A percentile compares a stretch with the other conserved stretches of the same genome.
Evolutionary conservation across 2,113 vertebrate genomes (phyloP).

Genomic region (Saimiri boliviensis): DNA sequence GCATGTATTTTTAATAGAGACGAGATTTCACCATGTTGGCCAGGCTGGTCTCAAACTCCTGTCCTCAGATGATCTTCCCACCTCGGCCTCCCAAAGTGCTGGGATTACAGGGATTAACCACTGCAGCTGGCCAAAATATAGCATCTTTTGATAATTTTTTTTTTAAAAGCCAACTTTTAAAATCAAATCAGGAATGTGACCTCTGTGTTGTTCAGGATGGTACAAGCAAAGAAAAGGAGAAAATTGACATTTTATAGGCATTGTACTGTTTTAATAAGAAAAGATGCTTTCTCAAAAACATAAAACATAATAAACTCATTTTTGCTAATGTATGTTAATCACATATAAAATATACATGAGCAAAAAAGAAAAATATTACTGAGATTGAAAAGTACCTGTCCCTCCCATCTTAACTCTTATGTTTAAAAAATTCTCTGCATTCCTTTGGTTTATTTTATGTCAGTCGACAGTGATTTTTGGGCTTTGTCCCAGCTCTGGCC

Average conservation of each 20-base stretch:
- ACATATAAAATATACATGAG: slow-evolving; percentile 20
- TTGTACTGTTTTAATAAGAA: not conserved
- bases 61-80: too few species aligned
- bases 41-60: too few species aligned
- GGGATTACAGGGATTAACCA: too few species aligned
- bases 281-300: not conserved
- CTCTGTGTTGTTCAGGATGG: slow-evolving; percentile 9
- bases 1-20: not conserved
- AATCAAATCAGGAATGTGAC: not conserved
- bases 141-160: not conserved
- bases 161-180: not conserved
- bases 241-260: not conserved
- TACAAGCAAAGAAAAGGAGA: not conserved
- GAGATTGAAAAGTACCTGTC: not conserved
- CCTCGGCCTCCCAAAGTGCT: too few species aligned
- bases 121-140: not conserved
- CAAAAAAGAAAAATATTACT: slow-evolving; percentile 19
- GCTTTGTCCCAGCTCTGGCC: not conserved
- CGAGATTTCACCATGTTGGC: too few species aligned
- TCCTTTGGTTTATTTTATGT: slow-evolving; percentile 20
- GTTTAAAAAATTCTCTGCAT: slow-evolving; percentile 26
- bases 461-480: not conserved
- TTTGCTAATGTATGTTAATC: not conserved
- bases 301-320: not conserved
- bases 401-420: not conserved